Conservation (phyloP, 2,888 invertebrate genomes). For the Balanococcus diminutus region DNA sequence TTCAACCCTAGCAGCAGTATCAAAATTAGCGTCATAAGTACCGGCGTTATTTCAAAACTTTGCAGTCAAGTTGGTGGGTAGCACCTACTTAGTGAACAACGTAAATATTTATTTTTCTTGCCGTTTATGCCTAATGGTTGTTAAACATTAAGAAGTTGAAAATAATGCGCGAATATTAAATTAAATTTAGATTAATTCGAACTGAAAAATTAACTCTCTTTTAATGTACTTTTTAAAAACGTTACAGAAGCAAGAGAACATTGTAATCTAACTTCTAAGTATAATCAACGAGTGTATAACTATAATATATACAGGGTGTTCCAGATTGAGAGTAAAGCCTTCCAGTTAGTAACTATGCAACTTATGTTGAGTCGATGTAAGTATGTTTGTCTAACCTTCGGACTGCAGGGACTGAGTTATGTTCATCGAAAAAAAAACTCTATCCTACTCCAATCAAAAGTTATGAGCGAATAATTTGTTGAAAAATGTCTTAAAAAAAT, state of each 20-base stretch:
- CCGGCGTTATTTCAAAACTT: background rate
- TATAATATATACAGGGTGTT: too few species aligned
- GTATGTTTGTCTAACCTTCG: too few species aligned
- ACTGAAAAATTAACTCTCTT: background rate
- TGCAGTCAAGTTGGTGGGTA: background rate
- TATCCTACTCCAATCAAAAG: too few species aligned
- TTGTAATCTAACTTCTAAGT: background rate
- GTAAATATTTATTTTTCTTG: conserved; percentile 14
- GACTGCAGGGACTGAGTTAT: too few species aligned
- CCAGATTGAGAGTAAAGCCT: too few species aligned
- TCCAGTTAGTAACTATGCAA: too few species aligned
- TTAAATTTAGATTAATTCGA: background rate
- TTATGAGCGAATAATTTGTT: too few species aligned
- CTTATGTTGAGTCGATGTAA: too few species aligned
- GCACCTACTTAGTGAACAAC: background rate
- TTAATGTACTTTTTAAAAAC: background rate
- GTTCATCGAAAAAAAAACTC: too few species aligned
- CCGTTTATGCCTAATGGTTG: conserved; percentile 19
- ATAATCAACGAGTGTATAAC: too few species aligned
- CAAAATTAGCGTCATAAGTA: background rate
- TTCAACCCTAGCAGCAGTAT: background rate
- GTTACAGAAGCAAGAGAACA: background rate
- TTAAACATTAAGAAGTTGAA: background rate
- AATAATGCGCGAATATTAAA: background rate
- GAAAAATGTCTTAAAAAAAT: too few species aligned